Evolutionary conservation across 2,888 invertebrate genomes (phyloP).

Genomic region (Aporophyla nigra): DNA sequence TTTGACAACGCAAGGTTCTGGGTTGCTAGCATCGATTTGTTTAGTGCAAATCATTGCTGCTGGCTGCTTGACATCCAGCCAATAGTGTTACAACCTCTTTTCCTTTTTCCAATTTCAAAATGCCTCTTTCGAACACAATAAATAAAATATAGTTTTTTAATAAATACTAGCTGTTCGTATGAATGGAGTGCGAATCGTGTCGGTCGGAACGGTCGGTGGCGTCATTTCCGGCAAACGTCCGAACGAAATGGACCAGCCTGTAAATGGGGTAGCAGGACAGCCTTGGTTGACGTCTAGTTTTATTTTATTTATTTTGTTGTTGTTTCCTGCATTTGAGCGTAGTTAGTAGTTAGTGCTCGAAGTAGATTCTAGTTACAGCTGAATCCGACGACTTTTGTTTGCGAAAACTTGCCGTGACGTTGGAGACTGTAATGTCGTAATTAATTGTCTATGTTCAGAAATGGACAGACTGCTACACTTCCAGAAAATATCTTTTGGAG

Average conservation of each 20-base stretch:
- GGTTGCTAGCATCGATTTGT: neutral
- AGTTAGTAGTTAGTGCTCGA: neutral
- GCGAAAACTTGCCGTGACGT: neutral
- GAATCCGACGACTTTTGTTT: neutral
- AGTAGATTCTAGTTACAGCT: conserved; percentile 1
- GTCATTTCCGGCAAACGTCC: conserved; percentile 63
- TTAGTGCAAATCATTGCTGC: neutral
- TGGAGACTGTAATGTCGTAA: neutral
- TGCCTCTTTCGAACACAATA: conserved; percentile 9
- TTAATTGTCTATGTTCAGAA: neutral
- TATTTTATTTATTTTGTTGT: conserved; percentile 45
- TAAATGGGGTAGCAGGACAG: conserved; percentile 57
- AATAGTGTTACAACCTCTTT: neutral
- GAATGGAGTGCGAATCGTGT: conserved; percentile 50
- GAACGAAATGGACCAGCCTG: conserved; percentile 53
- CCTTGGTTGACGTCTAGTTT: conserved; percentile 33
- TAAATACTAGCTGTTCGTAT: conserved; percentile 35
- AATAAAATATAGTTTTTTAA: conserved; percentile 27
- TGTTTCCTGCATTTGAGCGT: conserved; percentile 15
- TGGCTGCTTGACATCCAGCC: neutral
- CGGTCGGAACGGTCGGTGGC: conserved; percentile 52
- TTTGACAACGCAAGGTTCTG: neutral
- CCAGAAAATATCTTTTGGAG: too few species aligned
- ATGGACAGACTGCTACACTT: neutral
- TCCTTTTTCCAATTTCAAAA: conserved; percentile 24